phyloP scores from a whole-genome alignment of 92 coral and sea anemone genomes.

The Actinostola sp. region DNA sequence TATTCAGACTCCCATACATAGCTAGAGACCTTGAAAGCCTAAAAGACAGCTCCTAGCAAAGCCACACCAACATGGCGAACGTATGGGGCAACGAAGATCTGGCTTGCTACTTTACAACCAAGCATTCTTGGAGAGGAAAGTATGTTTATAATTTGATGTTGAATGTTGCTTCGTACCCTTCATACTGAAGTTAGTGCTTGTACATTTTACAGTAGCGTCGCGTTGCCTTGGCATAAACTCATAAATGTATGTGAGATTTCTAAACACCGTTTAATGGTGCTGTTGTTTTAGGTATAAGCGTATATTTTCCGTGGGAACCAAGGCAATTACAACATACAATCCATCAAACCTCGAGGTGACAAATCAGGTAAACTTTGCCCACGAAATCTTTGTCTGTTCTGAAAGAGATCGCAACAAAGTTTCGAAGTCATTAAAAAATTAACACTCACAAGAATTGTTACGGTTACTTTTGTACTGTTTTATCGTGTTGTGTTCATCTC shows the following conservation, averaged over 20 bases:
- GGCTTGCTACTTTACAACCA: constrained; percentile 96
- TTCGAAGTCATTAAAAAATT: no score
- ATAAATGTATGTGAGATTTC: not conserved
- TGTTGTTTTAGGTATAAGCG: constrained; percentile 85
- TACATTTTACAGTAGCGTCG: not conserved
- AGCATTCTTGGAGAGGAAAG: constrained; percentile 99
- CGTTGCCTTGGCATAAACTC: not conserved
- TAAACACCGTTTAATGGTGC: not conserved
- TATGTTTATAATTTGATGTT: constrained; percentile 48
- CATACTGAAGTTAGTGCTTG: not conserved
- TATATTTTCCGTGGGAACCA: constrained; percentile 94
- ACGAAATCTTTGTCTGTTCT: no score
- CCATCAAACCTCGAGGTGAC: constrained; percentile 91
- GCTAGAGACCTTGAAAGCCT: constrained; percentile 13
- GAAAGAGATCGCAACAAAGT: no score
- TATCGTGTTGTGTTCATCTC: no score
- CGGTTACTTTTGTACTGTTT: no score
- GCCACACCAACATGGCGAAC: constrained; percentile 71
- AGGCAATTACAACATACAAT: constrained; percentile 96
- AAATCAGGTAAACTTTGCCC: constrained; percentile 80
- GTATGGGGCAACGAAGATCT: constrained; percentile 96
- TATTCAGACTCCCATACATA: not conserved
- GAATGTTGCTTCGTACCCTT: not conserved
- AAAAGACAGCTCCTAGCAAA: not conserved
- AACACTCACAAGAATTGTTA: no score